Percentiles rank a stretch among this genome's conserved stretches.
Evolutionary conservation across 2,888 invertebrate genomes (phyloP).

Genomic region (Tachystola acroxantha): DNA sequence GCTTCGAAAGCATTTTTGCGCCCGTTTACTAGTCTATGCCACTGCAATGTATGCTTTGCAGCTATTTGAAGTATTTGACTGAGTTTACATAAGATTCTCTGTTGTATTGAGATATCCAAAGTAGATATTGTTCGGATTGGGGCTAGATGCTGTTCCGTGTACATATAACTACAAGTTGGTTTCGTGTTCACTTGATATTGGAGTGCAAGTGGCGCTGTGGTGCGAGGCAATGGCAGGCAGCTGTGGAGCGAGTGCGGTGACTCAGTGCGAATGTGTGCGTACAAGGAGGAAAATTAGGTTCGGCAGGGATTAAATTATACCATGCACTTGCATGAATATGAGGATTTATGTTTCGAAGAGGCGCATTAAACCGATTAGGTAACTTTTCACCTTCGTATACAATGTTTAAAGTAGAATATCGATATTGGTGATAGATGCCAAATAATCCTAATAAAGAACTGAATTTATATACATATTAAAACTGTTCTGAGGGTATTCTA

Average conservation of each 20-base stretch:
- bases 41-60: conserved; percentile 1
- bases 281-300: conserved; percentile 66
- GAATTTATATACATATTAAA: conserved; percentile 74
- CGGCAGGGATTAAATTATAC: conserved; percentile 64
- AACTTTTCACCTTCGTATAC: conserved; percentile 68
- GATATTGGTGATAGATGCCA: conserved; percentile 76
- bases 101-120: conserved; percentile 17
- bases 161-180: conserved; percentile 32
- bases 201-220: conserved; percentile 37
- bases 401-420: conserved; percentile 69
- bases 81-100: not conserved
- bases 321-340: conserved; percentile 38
- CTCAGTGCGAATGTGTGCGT: conserved; percentile 45
- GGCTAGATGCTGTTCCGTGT: conserved; percentile 38
- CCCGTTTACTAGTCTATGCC: not conserved
- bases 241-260: conserved; percentile 13
- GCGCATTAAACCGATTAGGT: conserved; percentile 63
- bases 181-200: conserved; percentile 32
- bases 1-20: conserved; percentile 1
- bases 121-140: conserved; percentile 27
- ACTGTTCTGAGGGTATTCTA: conserved; percentile 77
- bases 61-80: not conserved
- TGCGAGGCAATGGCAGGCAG: conserved; percentile 7
- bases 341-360: conserved; percentile 57
- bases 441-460: conserved; percentile 78